A percentile compares a stretch with the other conserved stretches of the same genome.
These are phyloP conservation scores for Hyles vespertilio DNA, from an alignment of 1,140 invertebrate species.

Conservation along the genomic window DNA sequence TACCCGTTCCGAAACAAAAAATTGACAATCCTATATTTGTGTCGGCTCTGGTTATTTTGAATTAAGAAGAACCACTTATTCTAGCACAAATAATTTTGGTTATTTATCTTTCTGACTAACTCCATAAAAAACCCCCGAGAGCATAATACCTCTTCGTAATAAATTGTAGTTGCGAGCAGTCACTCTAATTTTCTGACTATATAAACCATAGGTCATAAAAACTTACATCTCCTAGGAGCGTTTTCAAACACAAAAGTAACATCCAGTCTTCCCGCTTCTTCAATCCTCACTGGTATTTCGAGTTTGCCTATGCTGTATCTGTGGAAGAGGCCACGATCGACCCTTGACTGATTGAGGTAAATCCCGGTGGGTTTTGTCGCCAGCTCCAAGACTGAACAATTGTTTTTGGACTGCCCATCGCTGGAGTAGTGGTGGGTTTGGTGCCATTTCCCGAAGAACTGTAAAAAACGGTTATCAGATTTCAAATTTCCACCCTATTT, in stretches of 20 bases:
- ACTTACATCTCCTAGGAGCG: constrained; percentile 59
- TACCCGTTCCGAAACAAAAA: too few relatives aligned
- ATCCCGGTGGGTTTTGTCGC: constrained; percentile 41
- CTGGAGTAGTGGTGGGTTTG: constrained; percentile 58
- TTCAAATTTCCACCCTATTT: too few relatives aligned
- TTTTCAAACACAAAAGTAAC: constrained; percentile 44
- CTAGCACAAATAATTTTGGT: too few relatives aligned
- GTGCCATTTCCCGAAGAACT: constrained; percentile 63
- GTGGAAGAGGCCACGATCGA: constrained; percentile 56
- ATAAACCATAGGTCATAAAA: neutral
- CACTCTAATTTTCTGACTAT: too few relatives aligned
- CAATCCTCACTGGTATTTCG: constrained; percentile 35
- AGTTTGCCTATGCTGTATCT: constrained; percentile 52
- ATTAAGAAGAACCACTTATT: too few relatives aligned
- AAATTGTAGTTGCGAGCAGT: too few relatives aligned
- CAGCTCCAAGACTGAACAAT: constrained; percentile 51
- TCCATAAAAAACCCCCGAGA: too few relatives aligned
- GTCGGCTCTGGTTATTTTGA: too few relatives aligned
- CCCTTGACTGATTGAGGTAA: constrained; percentile 55
- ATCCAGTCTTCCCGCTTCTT: constrained; percentile 37
- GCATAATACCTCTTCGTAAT: too few relatives aligned
- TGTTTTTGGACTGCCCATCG: constrained; percentile 46
- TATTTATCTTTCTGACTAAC: too few relatives aligned
- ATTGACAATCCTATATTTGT: too few relatives aligned
- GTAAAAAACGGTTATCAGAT: constrained; percentile 11